phyloP scores from a whole-genome alignment of 2,113 vertebrate species.

The Brachyhypopomus occidentalis region DNA sequence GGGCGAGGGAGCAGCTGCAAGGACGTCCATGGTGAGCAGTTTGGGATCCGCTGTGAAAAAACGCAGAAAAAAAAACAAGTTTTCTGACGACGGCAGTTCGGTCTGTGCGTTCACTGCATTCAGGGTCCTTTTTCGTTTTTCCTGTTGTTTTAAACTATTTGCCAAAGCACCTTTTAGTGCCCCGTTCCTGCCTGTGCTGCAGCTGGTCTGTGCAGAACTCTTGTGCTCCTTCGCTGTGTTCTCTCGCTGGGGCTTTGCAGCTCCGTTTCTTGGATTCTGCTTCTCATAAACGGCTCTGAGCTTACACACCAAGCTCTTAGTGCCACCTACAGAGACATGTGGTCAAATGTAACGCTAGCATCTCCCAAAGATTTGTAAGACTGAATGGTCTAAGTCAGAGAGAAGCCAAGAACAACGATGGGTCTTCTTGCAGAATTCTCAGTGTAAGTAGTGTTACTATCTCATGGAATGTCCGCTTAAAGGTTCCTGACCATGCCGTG shows the following conservation, averaged over 20 bases:
- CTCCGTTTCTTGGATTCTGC: slow-evolving; percentile 45
- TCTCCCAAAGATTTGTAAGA: slow-evolving; percentile 13
- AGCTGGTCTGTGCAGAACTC: slow-evolving; percentile 19
- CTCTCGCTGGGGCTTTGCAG: slow-evolving; percentile 20
- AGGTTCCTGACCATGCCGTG: background rate
- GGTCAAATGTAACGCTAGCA: slow-evolving; percentile 9
- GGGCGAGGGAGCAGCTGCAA: background rate
- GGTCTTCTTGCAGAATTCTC: background rate
- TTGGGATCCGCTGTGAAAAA: slow-evolving; percentile 31
- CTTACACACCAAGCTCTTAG: slow-evolving; percentile 64
- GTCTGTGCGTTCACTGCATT: no score
- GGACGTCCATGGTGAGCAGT: slow-evolving; percentile 7
- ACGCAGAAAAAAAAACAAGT: background rate
- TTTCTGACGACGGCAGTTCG: background rate
- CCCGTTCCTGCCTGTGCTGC: slow-evolving; percentile 49
- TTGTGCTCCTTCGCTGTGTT: background rate
- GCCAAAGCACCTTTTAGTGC: no score
- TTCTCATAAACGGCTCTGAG: slow-evolving; percentile 65
- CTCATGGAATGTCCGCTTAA: slow-evolving; percentile 1
- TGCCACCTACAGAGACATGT: slow-evolving; percentile 59
- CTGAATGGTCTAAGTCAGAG: background rate
- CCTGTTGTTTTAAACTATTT: background rate
- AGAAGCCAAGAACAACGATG: background rate
- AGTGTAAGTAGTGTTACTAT: slow-evolving; percentile 26
- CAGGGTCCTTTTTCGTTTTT: background rate